Base-by-base conservation (phyloP, 2,113 vertebrate species). In the Cebus imitator region DNA sequence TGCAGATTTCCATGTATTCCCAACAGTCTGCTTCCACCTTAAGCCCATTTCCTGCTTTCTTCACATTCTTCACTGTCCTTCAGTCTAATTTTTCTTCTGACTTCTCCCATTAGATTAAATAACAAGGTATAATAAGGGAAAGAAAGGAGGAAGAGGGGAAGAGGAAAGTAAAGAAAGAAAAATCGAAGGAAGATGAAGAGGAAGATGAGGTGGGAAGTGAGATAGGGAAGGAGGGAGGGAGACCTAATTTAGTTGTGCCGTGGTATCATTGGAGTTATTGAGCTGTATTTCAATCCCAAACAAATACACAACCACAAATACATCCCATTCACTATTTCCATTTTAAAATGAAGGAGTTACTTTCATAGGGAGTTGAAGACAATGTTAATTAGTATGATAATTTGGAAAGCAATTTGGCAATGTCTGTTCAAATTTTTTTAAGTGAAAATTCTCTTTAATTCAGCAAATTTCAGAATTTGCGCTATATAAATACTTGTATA, bases 361-460 rank as follows among this genome's bases (percentile, higher is more conserved):
- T 76, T 78, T 45, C 61, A 43, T 50, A 20, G 27, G 64, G 18
- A 37, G 92, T 45, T 61, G 64, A 58, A 85, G 30, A 61, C 52
- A 66, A 70, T 13, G 8, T 72, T 37, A 20, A 72, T 30, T 79
- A 25, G 68, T 76, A 18, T 17, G 58, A 11, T 78, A 43, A 48
- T 90, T 37, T 93, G 17, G 52, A 84, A 52, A 27, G 9, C 1
- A 35, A 43, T n/a, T 76, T 37, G 73, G 5, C 40, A 52, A 48
- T 58, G 30, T 87, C 61, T 81, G 17, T 76, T 87, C 35, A 76
- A 6, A 55, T 40, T 43, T 61, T 70, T 95, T 84, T 52, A 72
- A 82, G 86, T 64, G 80, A 87, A 79, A 78, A 64, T 90, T 75
- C 9, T n/a, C 58, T 83, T 73, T 79, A 73, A 61, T 94, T n/a